These are phyloP conservation scores for Equus przewalskii DNA, from an alignment of 2,113 vertebrate species.

Conservation along the genomic window DNA sequence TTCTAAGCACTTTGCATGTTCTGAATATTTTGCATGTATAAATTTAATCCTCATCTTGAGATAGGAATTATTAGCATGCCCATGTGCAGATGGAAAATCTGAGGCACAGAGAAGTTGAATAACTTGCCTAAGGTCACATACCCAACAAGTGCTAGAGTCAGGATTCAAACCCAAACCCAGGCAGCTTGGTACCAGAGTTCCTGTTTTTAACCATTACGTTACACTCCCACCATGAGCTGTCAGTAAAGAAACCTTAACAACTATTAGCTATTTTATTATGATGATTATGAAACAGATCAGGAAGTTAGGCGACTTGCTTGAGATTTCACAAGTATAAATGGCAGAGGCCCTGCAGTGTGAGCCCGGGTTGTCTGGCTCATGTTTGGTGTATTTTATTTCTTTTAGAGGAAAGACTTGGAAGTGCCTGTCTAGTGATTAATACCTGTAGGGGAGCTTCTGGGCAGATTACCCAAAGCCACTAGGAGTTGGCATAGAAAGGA, in stretches of 20 bases:
- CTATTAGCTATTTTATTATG: neutral
- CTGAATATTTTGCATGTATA: neutral
- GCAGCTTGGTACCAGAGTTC: neutral
- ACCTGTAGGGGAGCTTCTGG: neutral
- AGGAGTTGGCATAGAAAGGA: slow-evolving; percentile 51
- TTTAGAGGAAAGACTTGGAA: neutral
- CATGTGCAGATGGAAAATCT: neutral
- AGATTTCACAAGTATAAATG: neutral
- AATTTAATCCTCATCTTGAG: neutral
- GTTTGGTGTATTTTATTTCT: slow-evolving; percentile 26
- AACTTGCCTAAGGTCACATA: neutral
- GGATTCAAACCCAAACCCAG: neutral
- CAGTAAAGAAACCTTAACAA: neutral
- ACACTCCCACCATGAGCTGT: neutral
- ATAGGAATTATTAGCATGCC: neutral
- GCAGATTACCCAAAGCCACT: neutral
- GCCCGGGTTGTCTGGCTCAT: neutral
- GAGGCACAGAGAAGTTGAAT: neutral
- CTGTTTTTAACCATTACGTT: neutral
- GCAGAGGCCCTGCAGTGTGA: neutral
- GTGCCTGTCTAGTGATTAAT: neutral
- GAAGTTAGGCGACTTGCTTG: neutral
- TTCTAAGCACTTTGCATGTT: neutral
- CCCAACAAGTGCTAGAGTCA: neutral
- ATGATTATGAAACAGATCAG: neutral